A percentile compares a stretch with the other conserved stretches of the same genome.
Conservation (phyloP, 2,113 vertebrate genomes). For the Heliornis fulica region DNA sequence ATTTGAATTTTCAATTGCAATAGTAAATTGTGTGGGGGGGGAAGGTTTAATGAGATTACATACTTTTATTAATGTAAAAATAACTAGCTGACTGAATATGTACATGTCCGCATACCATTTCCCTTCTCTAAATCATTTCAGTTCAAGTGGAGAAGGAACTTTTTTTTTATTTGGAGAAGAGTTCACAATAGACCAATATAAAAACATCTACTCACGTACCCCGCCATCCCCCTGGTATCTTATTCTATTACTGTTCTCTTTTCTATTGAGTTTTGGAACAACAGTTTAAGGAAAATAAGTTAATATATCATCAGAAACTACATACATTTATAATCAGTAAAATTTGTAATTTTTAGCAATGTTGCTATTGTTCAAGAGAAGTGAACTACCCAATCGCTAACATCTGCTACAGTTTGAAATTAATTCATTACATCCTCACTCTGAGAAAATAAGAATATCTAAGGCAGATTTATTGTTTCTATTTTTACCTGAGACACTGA, state of each 20-base stretch:
- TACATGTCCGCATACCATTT: neutral
- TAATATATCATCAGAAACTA: neutral
- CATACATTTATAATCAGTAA: neutral
- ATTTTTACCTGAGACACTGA: neutral
- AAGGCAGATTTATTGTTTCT: neutral
- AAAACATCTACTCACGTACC: neutral
- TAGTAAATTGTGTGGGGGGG: neutral
- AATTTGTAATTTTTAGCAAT: neutral
- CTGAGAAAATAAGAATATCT: neutral
- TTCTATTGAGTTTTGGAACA: neutral
- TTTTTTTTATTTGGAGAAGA: neutral
- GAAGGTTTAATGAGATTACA: neutral
- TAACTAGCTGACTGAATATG: neutral
- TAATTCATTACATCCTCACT: neutral
- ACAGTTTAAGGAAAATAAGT: neutral
- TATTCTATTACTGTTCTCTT: neutral
- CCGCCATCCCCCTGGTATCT: neutral
- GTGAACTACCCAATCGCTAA: neutral
- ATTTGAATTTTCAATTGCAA: constrained; percentile 29
- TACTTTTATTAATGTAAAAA: too few relatives aligned
- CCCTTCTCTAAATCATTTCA: neutral
- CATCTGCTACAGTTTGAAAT: neutral
- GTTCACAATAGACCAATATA: neutral
- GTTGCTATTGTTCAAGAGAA: neutral
- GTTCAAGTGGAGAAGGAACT: neutral